Evolutionary conservation across 2,113 vertebrate species (phyloP), one percentile per base, ranked within the genome.

Genomic region (Daboia siamensis): DNA sequence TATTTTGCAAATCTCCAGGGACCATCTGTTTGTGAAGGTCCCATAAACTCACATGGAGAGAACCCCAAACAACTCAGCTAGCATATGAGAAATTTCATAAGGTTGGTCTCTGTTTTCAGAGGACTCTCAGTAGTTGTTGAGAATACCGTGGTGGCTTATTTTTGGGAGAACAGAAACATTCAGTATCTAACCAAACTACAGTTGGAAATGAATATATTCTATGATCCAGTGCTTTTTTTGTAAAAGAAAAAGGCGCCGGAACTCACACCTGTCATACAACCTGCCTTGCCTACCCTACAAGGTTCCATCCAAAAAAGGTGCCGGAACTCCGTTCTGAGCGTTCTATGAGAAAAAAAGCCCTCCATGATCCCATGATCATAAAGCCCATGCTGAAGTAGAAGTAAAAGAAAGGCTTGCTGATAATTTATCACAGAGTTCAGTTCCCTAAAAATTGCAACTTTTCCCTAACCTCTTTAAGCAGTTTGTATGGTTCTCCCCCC

Each of bases 1-100:
- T 3, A n/a, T 93, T 39, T 85, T 91, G 85, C 91, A 94, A 84
- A 90, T 48, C 87, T 93, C 87, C 86, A 55, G 13, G 26, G 90
- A 91, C 74, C 26, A 3, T 51, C 33, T 87, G 80, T 90, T 91
- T 87, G 88, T 52, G 89, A 94, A 93, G 57, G 15, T 94, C 86
- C 91, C 95, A 90, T 12, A 90, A 56, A 39, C 85, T 91, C 89
- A n/a, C 84, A 61, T 84, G 56, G 95, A 89, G 91, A 91, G 90
- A 92, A 59, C 89, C 15, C 24, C 15, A 46, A 64, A 74, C 33
- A 54, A 69, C 23, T 86, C 46, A 64, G 5, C 13, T 39, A 46
- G 56, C n/a, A 92, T 90, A 90, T 69, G 59, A 52, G 15, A 0
- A 10, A 84, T 59, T 56, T 91, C 93, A 46, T 44, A 56, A 24